Evolutionary conservation across 2,113 vertebrate genomes (phyloP).

Genomic region (Bubo blakistoni): DNA sequence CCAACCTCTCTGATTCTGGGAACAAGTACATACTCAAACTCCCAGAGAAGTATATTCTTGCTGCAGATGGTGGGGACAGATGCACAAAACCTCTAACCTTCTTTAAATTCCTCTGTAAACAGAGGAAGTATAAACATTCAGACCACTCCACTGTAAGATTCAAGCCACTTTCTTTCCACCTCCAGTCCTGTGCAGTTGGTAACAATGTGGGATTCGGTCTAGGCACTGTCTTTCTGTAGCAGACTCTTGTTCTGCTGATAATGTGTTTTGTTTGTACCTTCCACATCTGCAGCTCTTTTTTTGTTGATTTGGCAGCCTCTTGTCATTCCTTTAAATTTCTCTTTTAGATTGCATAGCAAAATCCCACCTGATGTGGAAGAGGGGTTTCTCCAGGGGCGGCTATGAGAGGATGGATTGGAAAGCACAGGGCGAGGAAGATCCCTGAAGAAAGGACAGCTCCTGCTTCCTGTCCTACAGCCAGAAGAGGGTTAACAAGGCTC

Average conservation of each 20-base stretch:
- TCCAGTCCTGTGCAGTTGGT: no score
- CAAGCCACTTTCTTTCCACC: not conserved
- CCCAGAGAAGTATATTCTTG: not conserved
- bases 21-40: not conserved
- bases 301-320: not conserved
- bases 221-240: not conserved
- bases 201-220: not conserved
- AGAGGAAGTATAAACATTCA: not conserved
- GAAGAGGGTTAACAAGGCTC: slow-evolving; percentile 34
- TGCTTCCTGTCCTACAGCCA: not conserved
- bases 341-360: not conserved
- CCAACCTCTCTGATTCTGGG: no score
- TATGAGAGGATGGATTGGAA: not conserved
- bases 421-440: not conserved
- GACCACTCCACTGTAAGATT: not conserved
- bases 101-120: not conserved
- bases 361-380: not conserved
- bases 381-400: not conserved
- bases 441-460: not conserved
- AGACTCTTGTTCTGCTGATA: not conserved
- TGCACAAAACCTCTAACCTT: not conserved
- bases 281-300: not conserved
- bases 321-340: not conserved
- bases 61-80: not conserved
- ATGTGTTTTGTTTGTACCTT: not conserved